These are phyloP conservation scores for Scalopus aquaticus DNA, from an alignment of 2,113 vertebrate genomes.

Conservation along the genomic window DNA sequence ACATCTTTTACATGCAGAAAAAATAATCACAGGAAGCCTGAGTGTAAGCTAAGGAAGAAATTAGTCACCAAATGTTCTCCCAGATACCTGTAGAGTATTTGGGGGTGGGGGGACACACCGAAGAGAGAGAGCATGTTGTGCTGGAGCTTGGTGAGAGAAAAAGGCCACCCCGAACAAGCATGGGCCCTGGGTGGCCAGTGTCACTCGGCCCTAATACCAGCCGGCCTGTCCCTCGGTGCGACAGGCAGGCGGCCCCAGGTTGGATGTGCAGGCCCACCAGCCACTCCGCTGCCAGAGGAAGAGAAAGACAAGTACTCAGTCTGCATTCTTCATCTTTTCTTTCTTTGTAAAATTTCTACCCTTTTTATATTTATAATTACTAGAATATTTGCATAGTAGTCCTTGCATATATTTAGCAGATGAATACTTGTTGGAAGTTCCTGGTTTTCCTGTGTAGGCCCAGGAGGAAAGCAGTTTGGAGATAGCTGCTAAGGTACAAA, in stretches of 20 bases:
- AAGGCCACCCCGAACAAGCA: background rate
- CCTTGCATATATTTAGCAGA: background rate
- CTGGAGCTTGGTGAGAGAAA: background rate
- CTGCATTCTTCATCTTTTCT: too few relatives aligned
- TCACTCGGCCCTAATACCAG: background rate
- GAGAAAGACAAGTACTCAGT: too few relatives aligned
- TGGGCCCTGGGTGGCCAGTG: too few relatives aligned
- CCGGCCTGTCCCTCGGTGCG: background rate
- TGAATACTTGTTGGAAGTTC: background rate
- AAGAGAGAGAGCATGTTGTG: background rate
- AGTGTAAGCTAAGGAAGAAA: background rate
- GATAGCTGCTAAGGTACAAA: background rate
- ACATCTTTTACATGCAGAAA: too few relatives aligned
- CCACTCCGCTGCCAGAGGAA: too few relatives aligned
- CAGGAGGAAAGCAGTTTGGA: background rate
- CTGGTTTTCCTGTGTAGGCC: background rate
- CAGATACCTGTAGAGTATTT: background rate
- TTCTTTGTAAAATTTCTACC: too few relatives aligned
- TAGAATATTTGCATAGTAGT: too few relatives aligned
- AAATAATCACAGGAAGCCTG: background rate
- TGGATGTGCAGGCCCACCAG: too few relatives aligned
- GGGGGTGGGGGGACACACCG: accelerated
- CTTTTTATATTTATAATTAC: too few relatives aligned
- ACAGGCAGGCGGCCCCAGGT: background rate
- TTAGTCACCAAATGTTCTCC: background rate